These are phyloP conservation scores for Holocentrus rufus DNA, from an alignment of 2,797 vertebrate species.

Conservation along the genomic window DNA sequence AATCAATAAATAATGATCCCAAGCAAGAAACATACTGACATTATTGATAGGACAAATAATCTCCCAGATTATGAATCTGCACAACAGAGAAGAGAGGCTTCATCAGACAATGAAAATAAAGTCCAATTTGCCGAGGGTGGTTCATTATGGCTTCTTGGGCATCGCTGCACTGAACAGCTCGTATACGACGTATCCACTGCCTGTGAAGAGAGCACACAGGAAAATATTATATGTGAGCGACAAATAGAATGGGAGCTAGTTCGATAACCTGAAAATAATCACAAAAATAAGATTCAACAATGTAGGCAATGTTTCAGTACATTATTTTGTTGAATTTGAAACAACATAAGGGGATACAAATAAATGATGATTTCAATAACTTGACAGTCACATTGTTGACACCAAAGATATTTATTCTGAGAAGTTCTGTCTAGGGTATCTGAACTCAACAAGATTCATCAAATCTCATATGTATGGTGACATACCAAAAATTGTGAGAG, in stretches of 20 bases:
- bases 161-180: slow-evolving; percentile 73
- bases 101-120: not conserved
- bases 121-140: not conserved
- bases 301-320: slow-evolving; percentile 37
- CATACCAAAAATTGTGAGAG: slow-evolving; percentile 84
- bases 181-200: slow-evolving; percentile 78
- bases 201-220: slow-evolving; percentile 71
- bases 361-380: not conserved
- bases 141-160: slow-evolving; percentile 84
- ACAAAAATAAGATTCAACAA: slow-evolving; percentile 11
- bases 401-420: slow-evolving; percentile 16
- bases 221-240: not conserved
- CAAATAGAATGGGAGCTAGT: not conserved
- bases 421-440: slow-evolving; percentile 23
- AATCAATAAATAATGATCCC: slow-evolving; percentile 81
- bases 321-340: slow-evolving; percentile 38
- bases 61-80: slow-evolving; percentile 63
- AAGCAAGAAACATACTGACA: slow-evolving; percentile 66
- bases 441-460: slow-evolving; percentile 44
- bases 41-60: slow-evolving; percentile 64
- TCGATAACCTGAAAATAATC: not conserved
- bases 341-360: no score
- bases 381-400: not conserved
- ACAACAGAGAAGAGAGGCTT: slow-evolving; percentile 52
- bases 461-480: slow-evolving; percentile 32